Base-by-base conservation (phyloP, 2,888 invertebrate species). In the Troides helena region DNA sequence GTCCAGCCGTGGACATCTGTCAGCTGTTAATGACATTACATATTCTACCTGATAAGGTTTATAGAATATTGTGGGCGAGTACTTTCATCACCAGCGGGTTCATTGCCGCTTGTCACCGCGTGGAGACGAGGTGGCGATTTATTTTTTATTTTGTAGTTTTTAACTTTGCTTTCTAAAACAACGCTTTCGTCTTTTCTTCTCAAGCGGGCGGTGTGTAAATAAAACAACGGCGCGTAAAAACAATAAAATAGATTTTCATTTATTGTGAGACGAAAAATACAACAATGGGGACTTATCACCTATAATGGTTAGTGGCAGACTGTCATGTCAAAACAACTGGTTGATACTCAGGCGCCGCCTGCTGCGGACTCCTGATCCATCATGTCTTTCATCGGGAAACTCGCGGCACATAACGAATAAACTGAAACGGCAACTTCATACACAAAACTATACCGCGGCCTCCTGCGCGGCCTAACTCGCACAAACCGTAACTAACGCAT, bases 211-310 rank as follows among this genome's bases (percentile, higher is more conserved):
- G 12, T 12, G 2, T 17, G 14, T 12, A 86, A 91, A 91, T 90
- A 76, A 90, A 92, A 92, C 90, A 75, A 84, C 89, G 87, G 76
- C 2, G 78, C 71, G 81, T 92, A 92, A 92, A 92, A 92, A 92
- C 92, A 92, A 92, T 92, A 92, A 92, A 92, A 92, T 92, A 92
- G 92, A 92, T 92, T 92, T 90, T 92, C 92, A 92, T 92, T 92
- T 92, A 92, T 92, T 92, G 92, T 92, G 92, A 92, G 92, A 92
- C 92, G 92, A 92, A 92, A 92, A 92, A 91, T 92, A 92, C 92
- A 92, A 92, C 92, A 92, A 92, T 92, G 92, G 92, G 46, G 91
- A 90, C 92, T 92, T 92, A 92, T 89, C 78, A 91, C 83, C 92
- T 92, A 92, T 85, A 87, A 91, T 91, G 91, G 90, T 92, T 92